Evolutionary conservation across 2,113 vertebrate genomes (phyloP).

Genomic region (Pholis gunnellus): DNA sequence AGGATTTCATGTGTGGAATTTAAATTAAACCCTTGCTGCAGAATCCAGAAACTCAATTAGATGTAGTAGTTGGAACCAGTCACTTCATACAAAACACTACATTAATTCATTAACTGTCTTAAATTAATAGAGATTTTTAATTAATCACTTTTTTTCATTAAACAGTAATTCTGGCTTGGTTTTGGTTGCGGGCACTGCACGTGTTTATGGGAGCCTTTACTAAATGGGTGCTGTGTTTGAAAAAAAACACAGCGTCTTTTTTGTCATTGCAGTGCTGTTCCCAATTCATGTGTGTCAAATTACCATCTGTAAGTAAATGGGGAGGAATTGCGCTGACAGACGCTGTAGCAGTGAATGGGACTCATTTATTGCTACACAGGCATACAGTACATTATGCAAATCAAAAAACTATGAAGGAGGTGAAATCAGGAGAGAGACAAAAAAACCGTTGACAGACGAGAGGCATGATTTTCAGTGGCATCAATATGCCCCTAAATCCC

Average conservation of each 20-base stretch:
- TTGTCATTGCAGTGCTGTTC: constrained; percentile 55
- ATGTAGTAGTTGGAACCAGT: constrained; percentile 27
- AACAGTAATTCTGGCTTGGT: constrained; percentile 23
- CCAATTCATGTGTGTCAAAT: constrained; percentile 80
- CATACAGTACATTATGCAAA: constrained; percentile 74
- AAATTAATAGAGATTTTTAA: constrained; percentile 44
- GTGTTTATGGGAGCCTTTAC: constrained; percentile 24
- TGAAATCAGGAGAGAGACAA: constrained; percentile 69
- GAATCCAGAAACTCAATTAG: constrained; percentile 44
- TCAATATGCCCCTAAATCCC: constrained; percentile 70
- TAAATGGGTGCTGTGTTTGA: constrained; percentile 37
- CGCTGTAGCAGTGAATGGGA: constrained; percentile 61
- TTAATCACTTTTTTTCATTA: constrained; percentile 47
- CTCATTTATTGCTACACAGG: constrained; percentile 65
- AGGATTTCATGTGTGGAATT: constrained; percentile 25
- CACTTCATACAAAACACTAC: constrained; percentile 10
- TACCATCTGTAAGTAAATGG: constrained; percentile 74
- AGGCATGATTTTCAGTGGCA: constrained; percentile 59
- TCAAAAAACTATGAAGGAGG: constrained; percentile 66
- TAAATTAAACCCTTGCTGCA: constrained; percentile 30
- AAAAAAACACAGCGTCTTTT: constrained; percentile 28
- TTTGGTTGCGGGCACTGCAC: constrained; percentile 23
- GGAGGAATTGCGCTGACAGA: constrained; percentile 68
- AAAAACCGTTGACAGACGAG: constrained; percentile 74
- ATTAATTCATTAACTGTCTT: constrained; percentile 41